These are phyloP conservation scores for Butorides virescens DNA, from an alignment of 2,113 vertebrate species.

Conservation along the genomic window DNA sequence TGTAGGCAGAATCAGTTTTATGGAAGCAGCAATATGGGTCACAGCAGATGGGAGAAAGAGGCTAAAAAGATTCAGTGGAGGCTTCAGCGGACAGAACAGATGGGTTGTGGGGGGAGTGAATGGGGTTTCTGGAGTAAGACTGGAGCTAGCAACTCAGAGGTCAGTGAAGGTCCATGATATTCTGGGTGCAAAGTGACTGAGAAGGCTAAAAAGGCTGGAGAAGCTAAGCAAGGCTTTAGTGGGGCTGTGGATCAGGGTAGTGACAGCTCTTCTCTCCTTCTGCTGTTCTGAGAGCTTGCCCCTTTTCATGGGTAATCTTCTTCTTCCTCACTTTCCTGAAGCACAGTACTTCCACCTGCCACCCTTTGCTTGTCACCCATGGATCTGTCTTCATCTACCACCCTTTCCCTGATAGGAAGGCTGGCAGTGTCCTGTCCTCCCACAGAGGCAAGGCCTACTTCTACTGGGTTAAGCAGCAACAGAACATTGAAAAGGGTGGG, in stretches of 20 bases:
- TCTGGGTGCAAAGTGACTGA: slow-evolving; percentile 1
- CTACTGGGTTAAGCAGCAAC: background rate
- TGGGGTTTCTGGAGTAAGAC: slow-evolving; percentile 48
- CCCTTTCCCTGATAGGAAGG: background rate
- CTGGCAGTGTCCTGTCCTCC: background rate
- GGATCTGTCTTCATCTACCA: background rate
- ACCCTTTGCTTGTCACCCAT: background rate
- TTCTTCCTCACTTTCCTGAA: background rate
- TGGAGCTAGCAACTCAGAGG: slow-evolving; percentile 27
- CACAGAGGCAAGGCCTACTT: background rate
- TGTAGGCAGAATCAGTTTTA: slow-evolving; percentile 60
- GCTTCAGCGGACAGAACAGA: slow-evolving; percentile 59
- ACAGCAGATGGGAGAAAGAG: slow-evolving; percentile 66
- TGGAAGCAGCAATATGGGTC: slow-evolving; percentile 66
- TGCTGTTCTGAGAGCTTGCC: background rate
- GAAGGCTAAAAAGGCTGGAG: slow-evolving; percentile 17
- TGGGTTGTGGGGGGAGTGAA: slow-evolving; percentile 52
- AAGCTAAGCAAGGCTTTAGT: background rate
- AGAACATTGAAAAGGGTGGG: background rate
- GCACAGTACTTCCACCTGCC: background rate
- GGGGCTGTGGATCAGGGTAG: background rate
- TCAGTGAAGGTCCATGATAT: slow-evolving; percentile 22
- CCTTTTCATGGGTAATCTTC: background rate
- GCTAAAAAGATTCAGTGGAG: slow-evolving; percentile 62
- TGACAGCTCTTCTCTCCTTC: background rate